Base-by-base conservation (phyloP, 2,113 vertebrate genomes). In the Crotalus tigris region DNA sequence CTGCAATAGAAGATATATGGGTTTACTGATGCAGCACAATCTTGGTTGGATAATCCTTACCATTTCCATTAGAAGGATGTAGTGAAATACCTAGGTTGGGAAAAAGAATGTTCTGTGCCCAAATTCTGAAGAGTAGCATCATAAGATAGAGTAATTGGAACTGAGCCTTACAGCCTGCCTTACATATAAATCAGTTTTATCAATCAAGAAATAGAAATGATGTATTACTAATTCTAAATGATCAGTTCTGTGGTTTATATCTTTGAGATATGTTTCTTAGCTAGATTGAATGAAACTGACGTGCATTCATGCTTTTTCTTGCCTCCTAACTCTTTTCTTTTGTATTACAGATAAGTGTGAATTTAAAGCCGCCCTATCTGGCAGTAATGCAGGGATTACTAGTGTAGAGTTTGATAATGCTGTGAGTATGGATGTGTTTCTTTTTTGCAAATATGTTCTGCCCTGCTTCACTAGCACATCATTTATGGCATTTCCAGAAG, bases 371-470 rank as follows among this genome's bases (percentile, higher is more conserved):
- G 97, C 99, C 24, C 97, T 99, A 33, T 98, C 98, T 0, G 99
- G 99, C 94, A 99, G 99, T 94, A 99, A 99, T 3, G 99, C 99
- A 3, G 99, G 99, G 69, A 99, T 99, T 96, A 99, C 99, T 96
- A 99, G 99, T 96, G 99, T 99, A 53, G 99, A 99, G 69, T 99
- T 99, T 49, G 99, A 99, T 96, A 99, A 98, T 90, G 97, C 99
- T 88, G 99, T 99, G 92, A 99, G 99, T 99, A 95, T 95, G 88
- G 92, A 55, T 87, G 15, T 12, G 9, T 24, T 23, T 29, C 23
- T 89, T 90, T 88, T 91, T 85, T 86, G 23, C 29, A 90, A 21
- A n/a, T 54, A 2, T 23, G 23, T 90, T 51, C 46, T 46, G 85
- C 6, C 46, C 4, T 24, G 10, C 23, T 33, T 54, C 59, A 24